Evolutionary conservation across 2,888 invertebrate genomes (phyloP).

Genomic region (Morpho achilles): DNA sequence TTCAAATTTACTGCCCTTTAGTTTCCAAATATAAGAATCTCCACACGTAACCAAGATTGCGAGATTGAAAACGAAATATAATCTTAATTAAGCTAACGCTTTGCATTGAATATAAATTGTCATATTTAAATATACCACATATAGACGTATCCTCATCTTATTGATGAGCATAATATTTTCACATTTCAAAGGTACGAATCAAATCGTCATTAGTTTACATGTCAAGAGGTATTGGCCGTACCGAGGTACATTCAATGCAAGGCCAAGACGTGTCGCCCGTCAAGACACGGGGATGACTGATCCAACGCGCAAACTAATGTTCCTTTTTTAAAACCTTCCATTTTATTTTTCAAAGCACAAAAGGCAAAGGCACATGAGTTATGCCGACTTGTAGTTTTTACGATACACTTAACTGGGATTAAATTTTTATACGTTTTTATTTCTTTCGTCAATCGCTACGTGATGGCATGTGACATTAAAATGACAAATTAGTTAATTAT

Average conservation of each 20-base stretch:
- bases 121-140: conserved; percentile 15
- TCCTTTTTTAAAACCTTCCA: conserved; percentile 58
- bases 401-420: conserved; percentile 69
- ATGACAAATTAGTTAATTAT: conserved; percentile 78
- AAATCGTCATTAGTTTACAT: conserved; percentile 54
- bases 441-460: conserved; percentile 47
- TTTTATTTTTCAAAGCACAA: conserved; percentile 70
- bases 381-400: conserved; percentile 76
- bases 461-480: conserved; percentile 79
- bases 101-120: neutral
- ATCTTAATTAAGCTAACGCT: too few relatives aligned
- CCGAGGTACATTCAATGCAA: conserved; percentile 31
- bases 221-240: conserved; percentile 33
- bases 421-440: conserved; percentile 67
- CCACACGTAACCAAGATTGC: too few relatives aligned
- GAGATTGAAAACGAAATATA: too few relatives aligned
- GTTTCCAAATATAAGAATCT: too few relatives aligned
- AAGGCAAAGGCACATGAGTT: conserved; percentile 70
- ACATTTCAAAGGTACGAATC: conserved; percentile 47
- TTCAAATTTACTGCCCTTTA: too few relatives aligned
- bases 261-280: conserved; percentile 66
- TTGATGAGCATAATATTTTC: conserved; percentile 26
- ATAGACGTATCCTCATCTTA: conserved; percentile 14
- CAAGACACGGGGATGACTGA: conserved; percentile 70
- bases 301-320: conserved; percentile 71